Evolutionary conservation across 2,888 invertebrate genomes (phyloP).

Genomic region (Morpho deidamia): DNA sequence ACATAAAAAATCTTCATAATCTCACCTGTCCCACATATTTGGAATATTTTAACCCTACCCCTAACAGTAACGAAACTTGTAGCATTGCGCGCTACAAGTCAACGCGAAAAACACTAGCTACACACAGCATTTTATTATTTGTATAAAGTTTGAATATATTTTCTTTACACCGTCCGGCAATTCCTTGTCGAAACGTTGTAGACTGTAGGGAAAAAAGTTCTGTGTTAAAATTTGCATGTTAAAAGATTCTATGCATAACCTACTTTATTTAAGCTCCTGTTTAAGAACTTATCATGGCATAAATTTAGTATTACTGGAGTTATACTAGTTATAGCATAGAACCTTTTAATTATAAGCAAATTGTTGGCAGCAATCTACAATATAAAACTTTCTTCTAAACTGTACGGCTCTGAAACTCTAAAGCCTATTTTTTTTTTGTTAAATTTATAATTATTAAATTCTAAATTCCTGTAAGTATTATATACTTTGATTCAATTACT

Average conservation of each 20-base stretch:
- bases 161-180: slow-evolving; percentile 70
- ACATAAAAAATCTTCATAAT: slow-evolving; percentile 69
- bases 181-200: slow-evolving; percentile 72
- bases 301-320: slow-evolving; percentile 1
- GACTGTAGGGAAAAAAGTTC: slow-evolving; percentile 78
- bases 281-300: neutral
- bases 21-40: slow-evolving; percentile 76
- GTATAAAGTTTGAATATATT: slow-evolving; percentile 60
- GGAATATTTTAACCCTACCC: slow-evolving; percentile 70
- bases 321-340: slow-evolving; percentile 50
- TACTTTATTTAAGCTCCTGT: slow-evolving; percentile 6
- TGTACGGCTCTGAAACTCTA: neutral
- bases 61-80: slow-evolving; percentile 75
- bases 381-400: neutral
- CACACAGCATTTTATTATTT: slow-evolving; percentile 69
- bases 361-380: slow-evolving; percentile 17
- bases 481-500: slow-evolving; percentile 1
- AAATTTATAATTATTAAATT: too few species aligned
- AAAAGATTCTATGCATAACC: slow-evolving; percentile 68
- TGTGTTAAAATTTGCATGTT: slow-evolving; percentile 68
- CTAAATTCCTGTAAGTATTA: neutral
- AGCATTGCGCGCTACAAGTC: slow-evolving; percentile 80
- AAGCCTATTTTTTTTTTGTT: neutral
- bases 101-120: slow-evolving; percentile 74
- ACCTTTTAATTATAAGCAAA: slow-evolving; percentile 67